Percentiles rank a stretch among this genome's conserved stretches.
These are phyloP conservation scores for Porphyrio hochstetteri DNA, from an alignment of 2,113 vertebrate species.

Conservation along the genomic window DNA sequence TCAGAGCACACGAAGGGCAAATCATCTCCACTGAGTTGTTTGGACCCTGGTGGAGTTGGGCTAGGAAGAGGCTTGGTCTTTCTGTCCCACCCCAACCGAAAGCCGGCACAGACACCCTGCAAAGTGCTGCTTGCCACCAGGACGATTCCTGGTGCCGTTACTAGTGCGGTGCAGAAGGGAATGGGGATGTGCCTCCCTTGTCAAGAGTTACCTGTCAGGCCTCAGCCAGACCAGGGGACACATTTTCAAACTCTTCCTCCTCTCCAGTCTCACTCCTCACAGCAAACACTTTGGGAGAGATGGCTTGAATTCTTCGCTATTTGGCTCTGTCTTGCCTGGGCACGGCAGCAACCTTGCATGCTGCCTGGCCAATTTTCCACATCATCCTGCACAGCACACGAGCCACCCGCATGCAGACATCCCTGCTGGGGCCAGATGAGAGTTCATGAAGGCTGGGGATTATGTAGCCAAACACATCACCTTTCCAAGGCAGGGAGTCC, in stretches of 20 bases:
- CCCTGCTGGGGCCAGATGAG: fast-evolving
- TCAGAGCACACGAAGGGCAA: neutral
- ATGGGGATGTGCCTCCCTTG: fast-evolving
- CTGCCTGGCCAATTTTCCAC: neutral
- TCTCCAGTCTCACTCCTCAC: neutral
- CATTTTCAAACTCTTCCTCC: neutral
- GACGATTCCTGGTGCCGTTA: fast-evolving
- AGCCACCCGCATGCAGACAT: neutral
- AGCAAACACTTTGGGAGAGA: fast-evolving
- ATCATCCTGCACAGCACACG: fast-evolving
- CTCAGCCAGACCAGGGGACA: fast-evolving
- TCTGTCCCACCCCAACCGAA: neutral
- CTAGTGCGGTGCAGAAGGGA: neutral
- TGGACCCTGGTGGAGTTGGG: fast-evolving
- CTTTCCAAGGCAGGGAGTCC: neutral
- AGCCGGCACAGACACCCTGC: neutral
- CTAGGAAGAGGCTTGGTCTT: neutral
- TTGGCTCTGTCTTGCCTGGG: neutral
- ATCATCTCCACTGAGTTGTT: fast-evolving
- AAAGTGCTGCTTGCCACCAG: fast-evolving
- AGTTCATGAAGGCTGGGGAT: neutral
- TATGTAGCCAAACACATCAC: neutral
- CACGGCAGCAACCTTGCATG: neutral
- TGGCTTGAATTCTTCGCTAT: neutral
- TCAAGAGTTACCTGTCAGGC: neutral